Percentiles rank a stretch among this genome's conserved stretches.
phyloP scores from a whole-genome alignment of 2,888 invertebrate species.

The Labia minor region DNA sequence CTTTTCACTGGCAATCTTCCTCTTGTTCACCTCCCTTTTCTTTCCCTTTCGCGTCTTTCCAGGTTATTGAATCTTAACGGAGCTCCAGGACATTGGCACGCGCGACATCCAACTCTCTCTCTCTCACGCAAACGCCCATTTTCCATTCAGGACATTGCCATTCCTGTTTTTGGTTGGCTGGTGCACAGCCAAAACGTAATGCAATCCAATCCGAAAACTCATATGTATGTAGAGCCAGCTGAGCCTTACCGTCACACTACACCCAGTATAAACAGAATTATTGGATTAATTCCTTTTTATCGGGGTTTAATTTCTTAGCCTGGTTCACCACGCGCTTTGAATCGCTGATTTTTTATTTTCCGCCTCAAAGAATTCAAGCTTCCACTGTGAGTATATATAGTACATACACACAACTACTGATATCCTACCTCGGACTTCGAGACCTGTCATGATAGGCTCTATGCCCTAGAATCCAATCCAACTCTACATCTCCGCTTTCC shows the following conservation, averaged over 20 bases:
- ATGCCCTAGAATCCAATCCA: neutral
- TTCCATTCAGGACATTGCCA: neutral
- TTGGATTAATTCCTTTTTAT: slow-evolving; percentile 7
- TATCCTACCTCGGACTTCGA: neutral
- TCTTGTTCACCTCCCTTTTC: too few species aligned
- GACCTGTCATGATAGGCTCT: neutral
- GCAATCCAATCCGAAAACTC: neutral
- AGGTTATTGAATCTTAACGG: slow-evolving; percentile 5
- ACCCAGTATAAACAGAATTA: slow-evolving; percentile 4
- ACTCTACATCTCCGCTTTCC: neutral
- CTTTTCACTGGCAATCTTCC: too few species aligned
- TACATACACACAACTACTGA: neutral
- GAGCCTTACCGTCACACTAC: slow-evolving; percentile 8
- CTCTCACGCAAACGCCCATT: neutral
- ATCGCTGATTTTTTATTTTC: slow-evolving; percentile 4
- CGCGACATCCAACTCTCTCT: neutral
- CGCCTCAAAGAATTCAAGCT: neutral
- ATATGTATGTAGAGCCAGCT: slow-evolving; percentile 13
- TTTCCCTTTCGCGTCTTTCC: neutral
- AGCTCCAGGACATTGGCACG: neutral
- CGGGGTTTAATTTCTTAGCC: slow-evolving; percentile 8
- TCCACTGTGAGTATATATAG: neutral
- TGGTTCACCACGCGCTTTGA: neutral
- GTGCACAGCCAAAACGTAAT: slow-evolving; percentile 13
- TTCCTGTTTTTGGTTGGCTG: slow-evolving; percentile 13